A percentile compares a stretch with the other conserved stretches of the same genome.
Evolutionary conservation across 35 echinoderm and acorn worm genomes (phyloP).

Genomic region (Diadema setosum): DNA sequence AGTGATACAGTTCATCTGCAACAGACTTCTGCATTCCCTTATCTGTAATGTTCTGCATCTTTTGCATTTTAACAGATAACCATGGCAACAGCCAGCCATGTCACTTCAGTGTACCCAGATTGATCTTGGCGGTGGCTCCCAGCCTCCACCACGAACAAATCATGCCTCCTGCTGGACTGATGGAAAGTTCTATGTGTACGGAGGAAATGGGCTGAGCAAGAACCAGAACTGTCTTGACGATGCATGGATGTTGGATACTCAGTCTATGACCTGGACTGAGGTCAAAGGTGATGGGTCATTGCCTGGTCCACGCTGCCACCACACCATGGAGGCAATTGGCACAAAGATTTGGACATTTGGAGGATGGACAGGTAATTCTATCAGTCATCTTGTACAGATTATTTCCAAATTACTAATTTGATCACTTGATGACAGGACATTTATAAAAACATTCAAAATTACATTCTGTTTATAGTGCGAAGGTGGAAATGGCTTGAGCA

Average conservation of each 20-base stretch:
- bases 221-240: slow-evolving; percentile 35
- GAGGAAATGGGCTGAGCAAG: slow-evolving; percentile 43
- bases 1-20: too few relatives aligned
- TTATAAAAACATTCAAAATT: background rate
- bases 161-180: slow-evolving; percentile 29
- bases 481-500: background rate
- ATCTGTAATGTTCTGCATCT: too few relatives aligned
- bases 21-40: too few relatives aligned
- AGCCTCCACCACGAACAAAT: slow-evolving; percentile 19
- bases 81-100: too few relatives aligned
- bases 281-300: background rate
- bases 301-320: slow-evolving; percentile 41
- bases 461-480: background rate
- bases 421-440: too few relatives aligned
- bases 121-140: background rate
- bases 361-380: slow-evolving; percentile 46
- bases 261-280: slow-evolving; percentile 37
- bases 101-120: background rate
- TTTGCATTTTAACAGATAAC: too few relatives aligned
- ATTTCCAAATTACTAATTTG: background rate
- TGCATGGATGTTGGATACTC: slow-evolving; percentile 38
- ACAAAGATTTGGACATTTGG: slow-evolving; percentile 40
- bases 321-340: slow-evolving; percentile 8
- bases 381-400: background rate
- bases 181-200: slow-evolving; percentile 16